Evolutionary conservation across 2,888 invertebrate species (phyloP).

Genomic region (Hypsopygia costalis): DNA sequence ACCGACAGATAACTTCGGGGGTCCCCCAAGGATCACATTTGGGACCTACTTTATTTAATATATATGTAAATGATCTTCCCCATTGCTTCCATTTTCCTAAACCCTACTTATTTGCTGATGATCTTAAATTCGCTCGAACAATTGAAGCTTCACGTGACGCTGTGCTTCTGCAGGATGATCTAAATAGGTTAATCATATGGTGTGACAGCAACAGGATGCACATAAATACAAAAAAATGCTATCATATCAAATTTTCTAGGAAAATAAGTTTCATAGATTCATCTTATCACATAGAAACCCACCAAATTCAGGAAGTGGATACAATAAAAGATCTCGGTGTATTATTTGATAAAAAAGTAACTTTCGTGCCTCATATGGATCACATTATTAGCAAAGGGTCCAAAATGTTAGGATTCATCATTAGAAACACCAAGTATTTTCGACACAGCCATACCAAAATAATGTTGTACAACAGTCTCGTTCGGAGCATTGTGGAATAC

Average conservation of each 20-base stretch:
- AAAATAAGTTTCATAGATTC: neutral
- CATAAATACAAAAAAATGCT: neutral
- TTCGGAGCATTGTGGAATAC: neutral
- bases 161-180: neutral
- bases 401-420: too few species aligned
- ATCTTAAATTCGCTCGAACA: neutral
- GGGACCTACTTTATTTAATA: neutral
- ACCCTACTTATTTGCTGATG: too few species aligned
- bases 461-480: neutral
- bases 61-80: too few species aligned
- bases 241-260: neutral
- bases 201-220: neutral
- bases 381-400: too few species aligned
- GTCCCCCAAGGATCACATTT: neutral
- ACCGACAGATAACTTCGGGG: neutral
- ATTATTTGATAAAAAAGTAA: neutral
- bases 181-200: neutral
- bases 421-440: neutral
- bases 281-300: neutral
- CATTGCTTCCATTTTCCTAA: too few species aligned
- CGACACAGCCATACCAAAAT: neutral
- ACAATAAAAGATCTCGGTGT: neutral
- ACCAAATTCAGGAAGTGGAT: neutral
- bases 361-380: slow-evolving; percentile 2
- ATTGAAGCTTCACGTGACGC: neutral